Evolutionary conservation across 2,797 vertebrate genomes (phyloP), one percentile per base, ranked within the genome.

Genomic region (Phataginus tetradactyla): DNA sequence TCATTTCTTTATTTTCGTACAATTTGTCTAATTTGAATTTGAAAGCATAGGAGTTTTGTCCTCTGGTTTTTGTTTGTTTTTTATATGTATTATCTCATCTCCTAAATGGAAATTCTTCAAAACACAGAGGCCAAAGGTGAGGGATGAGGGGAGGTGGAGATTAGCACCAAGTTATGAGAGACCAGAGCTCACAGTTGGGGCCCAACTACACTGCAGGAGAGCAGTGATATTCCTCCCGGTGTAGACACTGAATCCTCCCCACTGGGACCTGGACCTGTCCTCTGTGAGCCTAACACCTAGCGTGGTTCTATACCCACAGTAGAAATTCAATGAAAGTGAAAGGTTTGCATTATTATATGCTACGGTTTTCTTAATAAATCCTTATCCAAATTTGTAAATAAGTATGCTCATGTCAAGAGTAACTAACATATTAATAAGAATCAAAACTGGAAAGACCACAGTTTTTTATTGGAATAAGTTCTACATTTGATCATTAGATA

Each of bases 401-500:
- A 78, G 7, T 39, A 18, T 83, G 27, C 23, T 20, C 53, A 57
- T 90, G 42, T 91, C 42, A 59, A 93, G n/a, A 77, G 14, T 78
- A 90, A 78, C 23, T 63, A 78, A 74, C 64, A 23, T 10, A 51
- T 79, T 66, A 79, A 55, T 72, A 84, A 81, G 39, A 53, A 93
- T 45, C 86, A 90, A 87, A 85, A 53, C 2, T 0, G 72, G 55
- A 61, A 91, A 55, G 25, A 11, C 7, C 15, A 42, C 4, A 85
- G 53, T 59, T 53, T 84, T 83, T 97, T 75, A 88, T n/a, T 90
- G 92, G 23, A 72, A 6, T 61, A 78, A 5, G 49, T 69, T 85
- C 39, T 85, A 51, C 61, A 75, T 83, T 42, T 69, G 57, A 61
- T n/a, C 57, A 51, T 92, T 90, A 91, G 71, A 74, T n/a, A 69